Conservation (phyloP, 2,888 invertebrate genomes). For the Eugnorisma glareosa region DNA sequence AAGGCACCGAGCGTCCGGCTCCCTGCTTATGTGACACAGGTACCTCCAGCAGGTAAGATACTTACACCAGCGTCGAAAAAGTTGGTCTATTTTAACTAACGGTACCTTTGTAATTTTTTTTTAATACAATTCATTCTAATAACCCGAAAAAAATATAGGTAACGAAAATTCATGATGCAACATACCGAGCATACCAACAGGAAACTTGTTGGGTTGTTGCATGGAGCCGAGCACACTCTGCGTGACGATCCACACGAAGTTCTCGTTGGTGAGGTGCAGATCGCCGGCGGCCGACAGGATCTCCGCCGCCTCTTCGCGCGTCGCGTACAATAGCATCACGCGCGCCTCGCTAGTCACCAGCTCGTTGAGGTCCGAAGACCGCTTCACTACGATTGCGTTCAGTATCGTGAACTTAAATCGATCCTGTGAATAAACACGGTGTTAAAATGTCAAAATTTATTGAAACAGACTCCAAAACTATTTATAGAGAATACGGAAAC, state of each 20-base stretch:
- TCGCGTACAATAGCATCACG: slow-evolving; percentile 97
- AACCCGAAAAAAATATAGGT: background rate
- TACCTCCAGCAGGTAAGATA: too few species aligned
- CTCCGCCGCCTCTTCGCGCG: slow-evolving; percentile 95
- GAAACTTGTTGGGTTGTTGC: slow-evolving; percentile 93
- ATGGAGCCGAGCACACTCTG: slow-evolving; percentile 97
- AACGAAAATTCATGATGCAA: slow-evolving; percentile 50
- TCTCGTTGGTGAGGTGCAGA: slow-evolving; percentile 95
- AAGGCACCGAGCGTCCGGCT: background rate
- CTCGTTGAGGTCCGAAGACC: slow-evolving; percentile 94
- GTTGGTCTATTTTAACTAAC: background rate
- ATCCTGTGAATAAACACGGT: slow-evolving; percentile 75
- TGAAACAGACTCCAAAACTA: background rate
- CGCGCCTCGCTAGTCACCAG: slow-evolving; percentile 97
- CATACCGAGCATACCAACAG: slow-evolving; percentile 97
- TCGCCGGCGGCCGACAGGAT: slow-evolving; percentile 95
- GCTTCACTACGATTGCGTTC: slow-evolving; percentile 95
- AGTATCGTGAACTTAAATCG: slow-evolving; percentile 94
- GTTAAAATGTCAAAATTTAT: background rate
- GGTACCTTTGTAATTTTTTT: background rate
- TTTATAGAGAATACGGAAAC: background rate
- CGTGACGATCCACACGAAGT: slow-evolving; percentile 99
- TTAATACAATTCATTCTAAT: background rate
- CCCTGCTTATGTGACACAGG: background rate
- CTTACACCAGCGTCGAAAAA: too few species aligned